Base-by-base conservation (phyloP, 2,797 vertebrate genomes). In the Fistularia commersonii region DNA sequence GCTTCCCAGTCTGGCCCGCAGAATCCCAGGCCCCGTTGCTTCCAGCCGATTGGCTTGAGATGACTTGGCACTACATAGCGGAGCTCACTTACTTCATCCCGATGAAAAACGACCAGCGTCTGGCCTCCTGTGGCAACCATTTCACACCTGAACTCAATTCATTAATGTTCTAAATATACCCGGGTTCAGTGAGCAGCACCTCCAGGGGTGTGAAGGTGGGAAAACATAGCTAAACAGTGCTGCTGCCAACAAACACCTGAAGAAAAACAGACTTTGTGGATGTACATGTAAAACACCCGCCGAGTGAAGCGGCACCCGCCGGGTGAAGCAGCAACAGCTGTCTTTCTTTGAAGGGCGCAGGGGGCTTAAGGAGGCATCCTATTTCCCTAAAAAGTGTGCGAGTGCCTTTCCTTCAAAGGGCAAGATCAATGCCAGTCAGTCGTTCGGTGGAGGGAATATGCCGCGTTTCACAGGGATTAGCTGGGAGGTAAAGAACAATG, bases 101-200 rank as follows among this genome's bases (percentile, higher is more conserved):
- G 46, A 52, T 69, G 72, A 79, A 63, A 72, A 77, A 83, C 67
- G 51, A 56, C 61, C 71, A 74, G 59, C 0, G 41, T 45, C 71
- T 82, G 74, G 81, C 71, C 75, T 72, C 49, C 63, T 0, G 9
- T 57, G 58, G 67, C 50, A 41, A 69, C 60, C 74, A 70, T 82
- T 66, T 77, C 63, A 65, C 70, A 68, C 59, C 52, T 64, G 40
- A 63, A 74, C 65, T 67, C 65, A 48, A 66, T 76, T 76, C 58
- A 76, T 81, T 74, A 71, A 60, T 41, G 56, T 64, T 64, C 72
- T 64, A 80, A 81, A 80, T 70, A 80, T 80, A 79, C 40, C 44
- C 1, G 0, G 35, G 41, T 45, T 66, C 41, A 63, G 61, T 73
- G 48, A 72, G 54, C 51, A 69, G 32, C 57, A 61, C 32, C 47